phyloP scores from a whole-genome alignment of 1,140 invertebrate genomes.

The Rhysida immarginata region DNA sequence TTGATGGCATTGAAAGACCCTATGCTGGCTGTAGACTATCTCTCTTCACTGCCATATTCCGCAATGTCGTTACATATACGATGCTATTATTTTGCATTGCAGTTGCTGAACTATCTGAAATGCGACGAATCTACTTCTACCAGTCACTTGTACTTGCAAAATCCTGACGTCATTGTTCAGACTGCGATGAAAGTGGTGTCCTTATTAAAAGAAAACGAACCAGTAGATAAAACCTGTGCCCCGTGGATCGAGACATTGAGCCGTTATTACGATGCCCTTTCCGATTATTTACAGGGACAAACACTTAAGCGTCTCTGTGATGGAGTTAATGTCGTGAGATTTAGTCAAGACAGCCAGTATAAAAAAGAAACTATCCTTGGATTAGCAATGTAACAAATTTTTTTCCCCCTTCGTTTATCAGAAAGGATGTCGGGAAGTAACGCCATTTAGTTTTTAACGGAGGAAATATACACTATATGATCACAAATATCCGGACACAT shows the following conservation, averaged over 20 bases:
- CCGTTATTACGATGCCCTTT: slow-evolving; percentile 25
- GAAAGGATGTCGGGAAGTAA: no score
- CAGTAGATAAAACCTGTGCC: slow-evolving; percentile 14
- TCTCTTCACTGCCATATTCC: slow-evolving; percentile 23
- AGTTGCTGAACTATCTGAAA: slow-evolving; percentile 13
- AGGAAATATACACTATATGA: no score
- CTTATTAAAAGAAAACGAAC: no score
- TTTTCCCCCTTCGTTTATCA: no score
- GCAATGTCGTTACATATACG: slow-evolving; percentile 26
- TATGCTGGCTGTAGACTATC: slow-evolving; percentile 21
- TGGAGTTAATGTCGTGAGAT: slow-evolving; percentile 33
- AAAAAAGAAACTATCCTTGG: slow-evolving; percentile 36
- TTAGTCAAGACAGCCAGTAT: slow-evolving; percentile 33
- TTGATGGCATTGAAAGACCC: slow-evolving; percentile 24
- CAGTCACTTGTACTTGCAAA: background rate
- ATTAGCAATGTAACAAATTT: slow-evolving; percentile 36
- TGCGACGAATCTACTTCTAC: background rate
- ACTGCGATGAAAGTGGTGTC: background rate
- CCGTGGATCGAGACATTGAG: slow-evolving; percentile 17
- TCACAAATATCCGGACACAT: no score
- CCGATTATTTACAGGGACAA: slow-evolving; percentile 31
- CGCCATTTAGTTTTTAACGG: no score
- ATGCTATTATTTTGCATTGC: slow-evolving; percentile 28
- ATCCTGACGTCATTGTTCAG: background rate
- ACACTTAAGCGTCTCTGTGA: slow-evolving; percentile 28